Evolutionary conservation across 2,888 invertebrate species (phyloP).

Genomic region (Diarsia dahlii): DNA sequence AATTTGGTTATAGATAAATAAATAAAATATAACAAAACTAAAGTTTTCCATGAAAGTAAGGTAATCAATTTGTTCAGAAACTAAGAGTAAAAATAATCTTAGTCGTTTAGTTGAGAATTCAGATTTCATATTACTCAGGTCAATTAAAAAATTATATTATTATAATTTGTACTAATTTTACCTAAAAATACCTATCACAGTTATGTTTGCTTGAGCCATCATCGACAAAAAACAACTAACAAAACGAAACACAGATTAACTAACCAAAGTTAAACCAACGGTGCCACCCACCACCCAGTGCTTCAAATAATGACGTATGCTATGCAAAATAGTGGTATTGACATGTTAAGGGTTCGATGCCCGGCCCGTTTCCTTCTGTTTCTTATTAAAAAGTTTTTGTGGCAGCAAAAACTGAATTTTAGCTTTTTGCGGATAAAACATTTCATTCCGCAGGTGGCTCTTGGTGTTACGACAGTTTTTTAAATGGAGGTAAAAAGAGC

Average conservation of each 20-base stretch:
- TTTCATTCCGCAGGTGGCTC: slow-evolving; percentile 65
- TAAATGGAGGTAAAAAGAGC: slow-evolving; percentile 11
- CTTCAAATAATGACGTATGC: slow-evolving; percentile 86
- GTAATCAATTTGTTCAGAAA: too few species aligned
- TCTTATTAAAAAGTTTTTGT: slow-evolving; percentile 79
- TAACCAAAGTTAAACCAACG: slow-evolving; percentile 38
- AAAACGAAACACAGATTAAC: neutral
- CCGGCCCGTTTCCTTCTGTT: slow-evolving; percentile 80
- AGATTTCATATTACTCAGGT: neutral
- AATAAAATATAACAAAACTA: neutral
- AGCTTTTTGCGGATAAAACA: slow-evolving; percentile 60
- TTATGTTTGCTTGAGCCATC: neutral
- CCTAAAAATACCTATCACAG: neutral
- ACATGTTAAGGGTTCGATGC: slow-evolving; percentile 87
- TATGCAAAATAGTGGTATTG: slow-evolving; percentile 87
- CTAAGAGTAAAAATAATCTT: too few species aligned
- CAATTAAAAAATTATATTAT: neutral
- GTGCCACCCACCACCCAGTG: slow-evolving; percentile 52
- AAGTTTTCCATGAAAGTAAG: too few species aligned
- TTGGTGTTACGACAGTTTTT: slow-evolving; percentile 59
- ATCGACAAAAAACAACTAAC: neutral
- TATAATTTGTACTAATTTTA: neutral
- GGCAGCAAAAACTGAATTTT: slow-evolving; percentile 70
- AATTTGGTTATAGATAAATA: neutral
- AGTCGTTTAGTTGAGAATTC: too few species aligned